phyloP scores from a whole-genome alignment of 2,113 vertebrate species.

The Ailuropoda melanoleuca region DNA sequence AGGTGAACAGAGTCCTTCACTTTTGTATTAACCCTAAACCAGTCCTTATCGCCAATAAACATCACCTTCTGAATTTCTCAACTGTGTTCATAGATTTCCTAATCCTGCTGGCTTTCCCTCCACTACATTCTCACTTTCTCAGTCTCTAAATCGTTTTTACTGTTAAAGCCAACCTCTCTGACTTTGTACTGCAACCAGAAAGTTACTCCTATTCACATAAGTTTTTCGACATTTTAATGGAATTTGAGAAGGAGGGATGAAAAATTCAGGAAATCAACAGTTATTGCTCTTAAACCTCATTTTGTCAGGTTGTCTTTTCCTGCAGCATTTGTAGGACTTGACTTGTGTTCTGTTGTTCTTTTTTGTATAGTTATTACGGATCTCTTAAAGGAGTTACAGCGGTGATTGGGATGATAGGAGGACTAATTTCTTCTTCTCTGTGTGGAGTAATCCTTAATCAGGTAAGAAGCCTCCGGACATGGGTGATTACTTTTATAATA shows the following conservation, averaged over 20 bases:
- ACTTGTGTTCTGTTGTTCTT: not conserved
- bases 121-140: not conserved
- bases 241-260: not conserved
- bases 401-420: slow-evolving; percentile 32
- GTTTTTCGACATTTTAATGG: not conserved
- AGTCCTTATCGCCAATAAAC: not conserved
- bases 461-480: not conserved
- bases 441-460: slow-evolving; percentile 48
- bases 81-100: not conserved
- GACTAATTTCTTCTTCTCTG: not conserved
- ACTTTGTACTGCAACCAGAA: not conserved
- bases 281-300: not conserved
- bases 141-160: not conserved
- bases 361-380: slow-evolving; percentile 50
- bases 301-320: not conserved
- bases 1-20: not conserved
- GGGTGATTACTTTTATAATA: not conserved
- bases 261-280: not conserved
- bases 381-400: slow-evolving; percentile 1
- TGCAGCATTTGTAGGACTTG: not conserved
- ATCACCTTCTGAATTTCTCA: not conserved
- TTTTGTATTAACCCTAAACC: not conserved
- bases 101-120: not conserved
- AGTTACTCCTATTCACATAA: not conserved
- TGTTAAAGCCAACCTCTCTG: not conserved